phyloP scores from a whole-genome alignment of 2,113 vertebrate species.

The Regulus satrapa region DNA sequence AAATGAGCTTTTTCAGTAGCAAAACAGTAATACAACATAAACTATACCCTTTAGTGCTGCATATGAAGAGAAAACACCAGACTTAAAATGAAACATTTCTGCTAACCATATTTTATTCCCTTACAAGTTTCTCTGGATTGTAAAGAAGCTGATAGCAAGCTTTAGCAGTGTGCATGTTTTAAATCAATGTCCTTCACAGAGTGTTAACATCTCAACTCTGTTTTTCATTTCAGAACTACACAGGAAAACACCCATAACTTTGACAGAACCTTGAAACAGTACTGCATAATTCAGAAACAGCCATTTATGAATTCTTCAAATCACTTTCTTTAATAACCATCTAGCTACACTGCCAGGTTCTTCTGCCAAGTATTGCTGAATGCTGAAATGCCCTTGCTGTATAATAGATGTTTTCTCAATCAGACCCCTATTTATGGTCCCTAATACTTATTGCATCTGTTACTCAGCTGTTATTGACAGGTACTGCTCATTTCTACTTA shows the following conservation, averaged over 20 bases:
- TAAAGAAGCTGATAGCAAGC: background rate
- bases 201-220: background rate
- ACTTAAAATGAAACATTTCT: background rate
- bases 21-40: background rate
- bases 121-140: background rate
- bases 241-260: background rate
- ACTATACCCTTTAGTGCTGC: background rate
- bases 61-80: background rate
- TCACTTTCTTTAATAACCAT: background rate
- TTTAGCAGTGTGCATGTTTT: background rate
- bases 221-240: constrained; percentile 5
- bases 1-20: background rate
- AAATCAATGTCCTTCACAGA: background rate
- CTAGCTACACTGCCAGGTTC: background rate
- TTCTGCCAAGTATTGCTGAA: background rate
- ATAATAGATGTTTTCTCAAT: background rate
- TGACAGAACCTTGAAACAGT: background rate
- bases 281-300: background rate
- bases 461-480: constrained; percentile 6
- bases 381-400: background rate
- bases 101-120: background rate
- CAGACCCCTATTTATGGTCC: background rate
- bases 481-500: background rate
- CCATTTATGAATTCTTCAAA: background rate
- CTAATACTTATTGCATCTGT: background rate